These are phyloP conservation scores for Clarias gariepinus DNA, from an alignment of 2,113 vertebrate genomes.

Conservation along the genomic window DNA sequence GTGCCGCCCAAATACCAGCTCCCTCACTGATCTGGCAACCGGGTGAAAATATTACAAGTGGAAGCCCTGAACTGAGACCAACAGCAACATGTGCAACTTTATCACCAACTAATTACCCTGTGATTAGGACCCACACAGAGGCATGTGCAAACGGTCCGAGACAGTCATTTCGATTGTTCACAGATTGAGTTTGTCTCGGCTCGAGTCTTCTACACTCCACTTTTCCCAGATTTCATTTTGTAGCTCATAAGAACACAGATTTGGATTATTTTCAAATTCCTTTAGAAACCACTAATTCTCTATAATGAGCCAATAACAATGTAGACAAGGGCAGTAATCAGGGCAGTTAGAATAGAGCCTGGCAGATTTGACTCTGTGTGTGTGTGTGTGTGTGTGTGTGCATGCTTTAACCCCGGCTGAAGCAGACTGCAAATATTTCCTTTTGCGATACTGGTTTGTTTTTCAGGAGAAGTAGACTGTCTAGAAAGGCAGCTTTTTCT, in stretches of 20 bases:
- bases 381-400: neutral
- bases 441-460: constrained; percentile 34
- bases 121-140: neutral
- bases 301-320: constrained; percentile 24
- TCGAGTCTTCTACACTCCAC: neutral
- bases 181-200: neutral
- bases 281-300: constrained; percentile 8
- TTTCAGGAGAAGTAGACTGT: constrained; percentile 3
- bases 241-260: constrained; percentile 7
- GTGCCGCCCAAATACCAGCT: too few relatives aligned
- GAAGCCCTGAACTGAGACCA: neutral
- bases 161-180: neutral
- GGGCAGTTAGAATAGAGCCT: constrained; percentile 16
- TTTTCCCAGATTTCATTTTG: constrained; percentile 13
- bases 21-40: neutral
- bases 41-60: neutral
- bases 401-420: constrained; percentile 17
- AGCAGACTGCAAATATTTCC: constrained; percentile 56
- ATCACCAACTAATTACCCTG: neutral
- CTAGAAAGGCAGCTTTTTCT: constrained; percentile 12
- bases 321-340: neutral
- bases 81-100: neutral
- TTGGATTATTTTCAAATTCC: neutral
- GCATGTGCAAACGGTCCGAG: neutral
- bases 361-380: neutral